Conservation (phyloP, 2,888 invertebrate genomes). For the Mimas tiliae region DNA sequence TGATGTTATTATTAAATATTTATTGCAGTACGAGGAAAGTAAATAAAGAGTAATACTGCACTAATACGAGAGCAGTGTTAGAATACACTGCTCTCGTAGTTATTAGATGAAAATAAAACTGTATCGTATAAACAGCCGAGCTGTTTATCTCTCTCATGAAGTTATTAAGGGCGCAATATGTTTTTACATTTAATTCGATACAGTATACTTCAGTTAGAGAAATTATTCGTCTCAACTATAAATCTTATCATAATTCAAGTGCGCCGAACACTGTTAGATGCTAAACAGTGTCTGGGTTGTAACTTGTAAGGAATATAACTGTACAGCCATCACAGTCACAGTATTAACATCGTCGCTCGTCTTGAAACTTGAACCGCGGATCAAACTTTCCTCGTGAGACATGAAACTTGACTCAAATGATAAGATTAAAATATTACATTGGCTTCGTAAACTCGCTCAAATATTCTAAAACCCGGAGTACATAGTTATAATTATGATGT, state of each 20-base stretch:
- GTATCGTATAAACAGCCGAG: no score
- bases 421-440: constrained; percentile 81
- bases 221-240: no score
- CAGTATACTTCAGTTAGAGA: no score
- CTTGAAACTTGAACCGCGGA: constrained; percentile 72
- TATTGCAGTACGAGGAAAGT: no score
- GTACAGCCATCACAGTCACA: constrained; percentile 55
- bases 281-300: constrained; percentile 34
- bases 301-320: constrained; percentile 35
- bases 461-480: constrained; percentile 55
- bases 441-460: constrained; percentile 64
- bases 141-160: no score
- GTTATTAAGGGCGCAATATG: no score
- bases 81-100: no score
- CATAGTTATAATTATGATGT: constrained; percentile 54
- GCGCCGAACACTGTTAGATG: not conserved
- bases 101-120: no score
- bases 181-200: no score
- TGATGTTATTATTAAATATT: no score
- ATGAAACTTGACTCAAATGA: constrained; percentile 76
- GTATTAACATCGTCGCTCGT: constrained; percentile 64
- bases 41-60: no score
- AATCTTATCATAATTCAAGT: not conserved
- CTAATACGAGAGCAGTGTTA: no score
- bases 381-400: constrained; percentile 76